Evolutionary conservation across 2,797 vertebrate species (phyloP).

Genomic region (Thalassophryne amazonica): DNA sequence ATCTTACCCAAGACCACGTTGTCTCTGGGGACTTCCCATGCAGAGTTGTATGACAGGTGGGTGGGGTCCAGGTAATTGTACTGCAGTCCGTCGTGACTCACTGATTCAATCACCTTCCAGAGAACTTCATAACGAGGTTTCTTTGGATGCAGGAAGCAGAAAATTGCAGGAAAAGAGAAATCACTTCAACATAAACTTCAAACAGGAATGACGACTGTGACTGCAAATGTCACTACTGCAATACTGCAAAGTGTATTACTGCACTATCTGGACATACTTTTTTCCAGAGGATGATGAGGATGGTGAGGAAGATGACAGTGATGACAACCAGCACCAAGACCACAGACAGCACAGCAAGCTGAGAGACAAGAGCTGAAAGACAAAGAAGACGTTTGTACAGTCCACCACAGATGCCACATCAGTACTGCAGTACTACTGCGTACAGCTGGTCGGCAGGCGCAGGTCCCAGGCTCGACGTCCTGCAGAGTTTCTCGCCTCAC

Average conservation of each 20-base stretch:
- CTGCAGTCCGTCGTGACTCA: conserved; percentile 86
- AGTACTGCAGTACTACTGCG: background rate
- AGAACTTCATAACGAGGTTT: conserved; percentile 88
- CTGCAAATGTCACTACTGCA: background rate
- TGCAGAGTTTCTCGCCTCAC: conserved; percentile 56
- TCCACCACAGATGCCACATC: background rate
- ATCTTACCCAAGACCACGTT: conserved; percentile 83
- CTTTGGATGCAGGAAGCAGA: conserved; percentile 60
- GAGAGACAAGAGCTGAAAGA: conserved; percentile 83
- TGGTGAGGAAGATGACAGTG: conserved; percentile 81
- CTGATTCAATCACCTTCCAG: conserved; percentile 90
- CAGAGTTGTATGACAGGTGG: conserved; percentile 83
- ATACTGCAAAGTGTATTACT: background rate
- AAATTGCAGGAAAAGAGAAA: background rate
- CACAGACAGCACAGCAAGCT: conserved; percentile 82
- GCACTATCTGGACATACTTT: conserved; percentile 75
- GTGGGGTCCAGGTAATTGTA: conserved; percentile 87
- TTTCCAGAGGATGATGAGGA: conserved; percentile 87
- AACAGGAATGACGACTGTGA: too few relatives aligned
- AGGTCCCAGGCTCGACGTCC: conserved; percentile 55
- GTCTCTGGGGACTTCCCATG: conserved; percentile 88
- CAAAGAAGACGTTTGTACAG: background rate
- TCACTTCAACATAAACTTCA: too few relatives aligned
- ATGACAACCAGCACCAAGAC: conserved; percentile 85
- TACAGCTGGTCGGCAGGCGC: conserved; percentile 1